Evolutionary conservation across 2,113 vertebrate species (phyloP), one percentile per base, ranked within the genome.

Genomic region (Sylvilagus bachmani): DNA sequence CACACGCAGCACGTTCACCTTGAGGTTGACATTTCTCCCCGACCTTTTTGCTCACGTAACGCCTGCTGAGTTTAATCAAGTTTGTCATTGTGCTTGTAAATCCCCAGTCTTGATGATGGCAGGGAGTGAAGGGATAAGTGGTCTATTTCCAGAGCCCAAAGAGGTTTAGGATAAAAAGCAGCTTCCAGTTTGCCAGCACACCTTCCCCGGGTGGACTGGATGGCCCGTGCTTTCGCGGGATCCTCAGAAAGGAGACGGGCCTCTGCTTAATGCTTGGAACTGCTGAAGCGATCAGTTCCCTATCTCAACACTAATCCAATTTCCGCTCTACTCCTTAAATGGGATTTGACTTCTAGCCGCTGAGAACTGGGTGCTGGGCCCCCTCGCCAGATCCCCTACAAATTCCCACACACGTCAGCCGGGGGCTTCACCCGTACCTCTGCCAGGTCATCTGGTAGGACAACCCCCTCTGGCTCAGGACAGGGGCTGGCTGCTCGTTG

Each of bases 71-170:
- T n/a, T 86, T 82, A 94, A 96, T 91, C 73, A 82, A 58, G 62
- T 64, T 61, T 84, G 86, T 55, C 38, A 10, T 80, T 49, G 85
- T 49, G 61, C 53, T 66, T 2, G 33, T 21, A 95, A 93, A 88
- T 91, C 91, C 81, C 80, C 64, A 78, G 89, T 93, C 95, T 75
- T 79, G 61, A 77, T 38, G 86, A 58, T 64, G 67, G 33, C 10
- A 3, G 12, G 67, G 64, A 36, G 55, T 13, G 5, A 24, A 89
- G 85, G 84, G 95, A 90, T 97, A 82, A 97, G 62, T 93, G 11
- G 49, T 96, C 97, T 97, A 97, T 97, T 97, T 97, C 82, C 82
- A 92, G 97, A 95, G 92, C 74, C 88, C 90, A 95, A 97, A 97
- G 97, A 90, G 95, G 95, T 92, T 97, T 97, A 97, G 88, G 55